Evolutionary conservation across 2,113 vertebrate genomes (phyloP), one percentile per base, ranked within the genome.

Genomic region (Bostrychus sinensis): DNA sequence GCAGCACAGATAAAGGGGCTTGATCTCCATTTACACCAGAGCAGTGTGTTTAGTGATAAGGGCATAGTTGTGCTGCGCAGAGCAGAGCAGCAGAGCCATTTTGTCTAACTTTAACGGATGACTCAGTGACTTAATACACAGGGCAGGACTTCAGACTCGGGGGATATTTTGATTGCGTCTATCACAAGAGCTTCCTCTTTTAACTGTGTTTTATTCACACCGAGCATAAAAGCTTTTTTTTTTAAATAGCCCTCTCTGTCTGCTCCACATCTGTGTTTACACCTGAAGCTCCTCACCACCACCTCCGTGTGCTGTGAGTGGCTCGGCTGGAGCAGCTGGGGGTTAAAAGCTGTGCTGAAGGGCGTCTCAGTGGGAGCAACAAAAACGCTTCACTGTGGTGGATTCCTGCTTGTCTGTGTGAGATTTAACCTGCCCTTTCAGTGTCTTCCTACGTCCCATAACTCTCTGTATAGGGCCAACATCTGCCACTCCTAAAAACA

Each of bases 31-130:
- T 77, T 72, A 76, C 62, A 60, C 64, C 34, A 1, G 64, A 62
- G 60, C 66, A 67, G 70, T 59, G 74, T 72, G 37, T 60, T 75
- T 39, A 12, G 70, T 67, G 82, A 85, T 83, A 78, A 89, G 75
- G 56, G 68, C 38, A 13, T 60, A 64, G 69, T 70, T 46, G 56
- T 8, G 5, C 67, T 30, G 56, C 77, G 70, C 41, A 45, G 69
- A 46, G 69, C 62, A 3, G n/a, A 58, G 65, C 57, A 72, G 74
- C 64, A 4, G 42, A 82, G 67, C 69, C 77, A 73, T 81, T 82
- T 82, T 75, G 65, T 77, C 78, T 20, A 71, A 65, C 69, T 55
- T 71, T 70, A 71, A 73, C 54, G 50, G 62, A 75, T 74, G 76
- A 82, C 28, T 76, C 55, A 75, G 51, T 23, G 9, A 66, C 66